Evolutionary conservation across 2,113 vertebrate species (phyloP).

Genomic region (Zootoca vivipara): DNA sequence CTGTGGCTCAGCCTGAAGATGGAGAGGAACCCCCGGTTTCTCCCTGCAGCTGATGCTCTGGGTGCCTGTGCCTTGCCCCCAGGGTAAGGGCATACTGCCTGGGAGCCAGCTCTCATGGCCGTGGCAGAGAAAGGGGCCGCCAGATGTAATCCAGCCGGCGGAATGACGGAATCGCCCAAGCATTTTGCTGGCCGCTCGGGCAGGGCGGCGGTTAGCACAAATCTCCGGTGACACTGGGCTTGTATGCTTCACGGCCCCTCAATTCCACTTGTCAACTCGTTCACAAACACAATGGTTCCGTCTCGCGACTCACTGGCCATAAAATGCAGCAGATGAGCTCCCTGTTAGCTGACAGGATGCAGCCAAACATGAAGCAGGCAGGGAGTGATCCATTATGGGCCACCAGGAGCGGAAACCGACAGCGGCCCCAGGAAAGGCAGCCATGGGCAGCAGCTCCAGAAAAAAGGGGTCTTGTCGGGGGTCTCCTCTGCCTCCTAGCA

Average conservation of each 20-base stretch:
- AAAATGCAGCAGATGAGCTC: constrained; percentile 31
- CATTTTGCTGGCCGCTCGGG: background rate
- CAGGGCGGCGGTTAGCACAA: background rate
- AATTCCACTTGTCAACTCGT: constrained; percentile 23
- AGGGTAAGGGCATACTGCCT: background rate
- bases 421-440: background rate
- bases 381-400: background rate
- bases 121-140: background rate
- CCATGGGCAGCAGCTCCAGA: background rate
- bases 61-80: background rate
- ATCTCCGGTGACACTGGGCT: background rate
- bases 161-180: background rate
- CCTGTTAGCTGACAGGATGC: constrained; percentile 25
- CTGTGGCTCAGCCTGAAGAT: background rate
- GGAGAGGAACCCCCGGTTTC: background rate
- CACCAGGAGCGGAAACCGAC: background rate
- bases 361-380: background rate
- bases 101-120: background rate
- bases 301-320: constrained; percentile 26
- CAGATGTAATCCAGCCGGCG: background rate
- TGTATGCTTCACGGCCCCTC: background rate
- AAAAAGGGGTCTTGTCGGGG: background rate
- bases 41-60: background rate
- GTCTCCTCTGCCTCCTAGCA: background rate
- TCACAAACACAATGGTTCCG: constrained; percentile 26